Base-by-base conservation (phyloP, 2,797 vertebrate genomes). In the Typhlichthys subterraneus region DNA sequence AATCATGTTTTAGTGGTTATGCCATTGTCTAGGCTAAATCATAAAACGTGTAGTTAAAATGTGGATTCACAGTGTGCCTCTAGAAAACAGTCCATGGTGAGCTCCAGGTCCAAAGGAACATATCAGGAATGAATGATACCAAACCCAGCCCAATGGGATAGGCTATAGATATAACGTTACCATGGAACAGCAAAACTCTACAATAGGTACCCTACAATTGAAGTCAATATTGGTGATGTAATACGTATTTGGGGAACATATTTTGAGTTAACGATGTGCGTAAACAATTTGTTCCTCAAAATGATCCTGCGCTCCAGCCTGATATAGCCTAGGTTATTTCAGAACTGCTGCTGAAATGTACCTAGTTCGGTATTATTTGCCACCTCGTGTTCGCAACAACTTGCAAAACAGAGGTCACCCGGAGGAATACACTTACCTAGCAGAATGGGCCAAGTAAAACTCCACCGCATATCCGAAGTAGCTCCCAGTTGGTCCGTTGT, bases 391-490 rank as follows among this genome's bases (percentile, higher is more conserved):
- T 57, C 19, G 6, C 38, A 62, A 47, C 60, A 53, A 10, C 51
- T 46, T 14, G 15, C 19, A 23, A 48, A 6, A 47, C 4, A 15
- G 17, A 63, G 13, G 11, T 19, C 29, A 13, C 14, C 3, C 12
- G 17, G 53, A 57, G 4, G 45, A 55, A 12, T 15, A 49, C 57
- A 81, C 94, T 92, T 79, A 97, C 96, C 94, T 94, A 63, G 88
- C 63, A 0, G 92, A 86, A 23, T 89, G 87, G 10, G 94, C 91
- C 85, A 93, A 89, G 85, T 97, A 96, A 88, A 97, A 97, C 78
- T 97, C 95, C 76, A 96, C 90, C 0, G 95, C 93, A 66, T 95
- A 97, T 80, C 96, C 95, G 79, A 97, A 97, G 77, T 94, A 92
- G 88, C 95, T 96, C 57, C 94, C 94, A 0, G 77, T 74, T 17